Conservation (phyloP, 2,888 invertebrate genomes). For the Plebejus argus region DNA sequence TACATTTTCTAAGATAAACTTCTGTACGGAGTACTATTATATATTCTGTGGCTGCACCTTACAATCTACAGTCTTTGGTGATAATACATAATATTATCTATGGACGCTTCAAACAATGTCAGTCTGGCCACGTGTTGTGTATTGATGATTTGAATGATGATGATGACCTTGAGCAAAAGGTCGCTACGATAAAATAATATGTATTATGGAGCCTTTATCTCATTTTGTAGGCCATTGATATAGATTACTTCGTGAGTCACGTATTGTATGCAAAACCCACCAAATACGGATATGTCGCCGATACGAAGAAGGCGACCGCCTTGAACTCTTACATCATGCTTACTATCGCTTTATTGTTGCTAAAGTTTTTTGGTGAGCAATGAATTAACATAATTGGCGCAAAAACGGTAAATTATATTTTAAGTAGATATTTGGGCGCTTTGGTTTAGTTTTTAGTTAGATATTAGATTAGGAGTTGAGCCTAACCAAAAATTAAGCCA, state of each 20-base stretch:
- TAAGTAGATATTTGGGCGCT: too few relatives aligned
- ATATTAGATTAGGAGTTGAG: too few relatives aligned
- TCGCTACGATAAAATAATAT: background rate
- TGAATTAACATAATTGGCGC: too few relatives aligned
- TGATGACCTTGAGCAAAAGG: background rate
- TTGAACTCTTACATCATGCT: background rate
- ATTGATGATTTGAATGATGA: background rate
- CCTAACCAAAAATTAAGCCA: too few relatives aligned
- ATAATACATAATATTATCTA: too few relatives aligned
- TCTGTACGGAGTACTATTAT: too few relatives aligned
- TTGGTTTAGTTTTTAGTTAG: too few relatives aligned
- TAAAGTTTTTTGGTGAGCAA: background rate
- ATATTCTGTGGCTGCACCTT: too few relatives aligned
- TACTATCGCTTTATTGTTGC: background rate
- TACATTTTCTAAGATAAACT: too few relatives aligned
- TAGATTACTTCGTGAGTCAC: background rate
- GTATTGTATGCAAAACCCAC: slow-evolving; percentile 13
- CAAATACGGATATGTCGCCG: slow-evolving; percentile 7
- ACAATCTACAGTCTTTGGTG: too few relatives aligned
- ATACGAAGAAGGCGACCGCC: background rate
- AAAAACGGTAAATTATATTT: too few relatives aligned
- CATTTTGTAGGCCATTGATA: background rate
- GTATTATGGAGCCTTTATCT: background rate
- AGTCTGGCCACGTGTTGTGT: background rate
- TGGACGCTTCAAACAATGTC: too few relatives aligned